phyloP scores from a whole-genome alignment of 2,113 vertebrate species.

The Butorides virescens region DNA sequence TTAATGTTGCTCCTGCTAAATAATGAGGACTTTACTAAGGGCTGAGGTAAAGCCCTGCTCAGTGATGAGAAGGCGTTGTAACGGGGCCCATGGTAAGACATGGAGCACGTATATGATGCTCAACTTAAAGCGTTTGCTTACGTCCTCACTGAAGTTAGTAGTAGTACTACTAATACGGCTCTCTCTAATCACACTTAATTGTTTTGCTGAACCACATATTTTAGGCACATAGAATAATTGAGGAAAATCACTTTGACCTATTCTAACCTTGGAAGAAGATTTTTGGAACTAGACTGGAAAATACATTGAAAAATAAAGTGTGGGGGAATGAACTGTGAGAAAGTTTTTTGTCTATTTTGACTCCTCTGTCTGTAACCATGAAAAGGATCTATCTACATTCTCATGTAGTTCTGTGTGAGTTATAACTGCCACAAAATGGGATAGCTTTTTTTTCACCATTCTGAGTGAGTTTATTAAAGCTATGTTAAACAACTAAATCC shows the following conservation, averaged over 20 bases:
- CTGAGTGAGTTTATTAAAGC: neutral
- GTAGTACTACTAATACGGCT: neutral
- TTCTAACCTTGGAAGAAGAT: neutral
- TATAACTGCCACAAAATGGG: neutral
- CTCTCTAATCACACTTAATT: neutral
- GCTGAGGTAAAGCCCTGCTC: neutral
- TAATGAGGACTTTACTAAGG: neutral
- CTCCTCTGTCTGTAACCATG: neutral
- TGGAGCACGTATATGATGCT: rapidly evolving
- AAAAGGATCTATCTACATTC: neutral
- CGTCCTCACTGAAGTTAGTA: neutral
- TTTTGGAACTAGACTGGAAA: neutral
- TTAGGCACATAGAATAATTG: neutral
- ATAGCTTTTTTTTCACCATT: neutral
- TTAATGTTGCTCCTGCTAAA: neutral
- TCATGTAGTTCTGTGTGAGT: neutral
- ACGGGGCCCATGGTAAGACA: neutral
- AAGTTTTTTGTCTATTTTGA: neutral
- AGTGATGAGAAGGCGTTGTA: rapidly evolving
- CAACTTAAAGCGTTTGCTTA: neutral
- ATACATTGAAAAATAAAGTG: neutral
- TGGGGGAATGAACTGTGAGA: neutral
- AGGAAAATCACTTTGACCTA: neutral
- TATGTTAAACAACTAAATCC: neutral
- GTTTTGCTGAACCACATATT: neutral